These are phyloP conservation scores for Neoaliturus tenellus DNA, from an alignment of 2,888 invertebrate species.

Conservation along the genomic window DNA sequence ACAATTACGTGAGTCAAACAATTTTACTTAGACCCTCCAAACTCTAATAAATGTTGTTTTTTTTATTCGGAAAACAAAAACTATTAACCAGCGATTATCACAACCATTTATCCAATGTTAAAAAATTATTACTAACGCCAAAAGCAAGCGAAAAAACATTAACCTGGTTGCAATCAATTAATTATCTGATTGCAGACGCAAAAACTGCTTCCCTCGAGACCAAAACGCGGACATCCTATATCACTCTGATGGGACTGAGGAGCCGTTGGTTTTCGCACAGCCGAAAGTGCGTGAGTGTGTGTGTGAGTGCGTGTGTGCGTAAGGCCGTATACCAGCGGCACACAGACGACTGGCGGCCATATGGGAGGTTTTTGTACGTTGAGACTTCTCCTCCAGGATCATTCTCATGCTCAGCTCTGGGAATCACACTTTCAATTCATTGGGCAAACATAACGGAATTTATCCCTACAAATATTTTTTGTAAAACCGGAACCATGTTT, in stretches of 20 bases:
- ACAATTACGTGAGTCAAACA: too few relatives aligned
- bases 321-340: not conserved
- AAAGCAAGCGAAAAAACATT: too few relatives aligned
- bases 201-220: not conserved
- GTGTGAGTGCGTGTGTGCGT: not conserved
- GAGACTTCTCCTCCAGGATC: not conserved
- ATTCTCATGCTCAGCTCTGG: not conserved
- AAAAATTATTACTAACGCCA: too few relatives aligned
- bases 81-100: too few relatives aligned
- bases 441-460: not conserved
- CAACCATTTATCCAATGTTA: too few relatives aligned
- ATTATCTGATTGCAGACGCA: not conserved
- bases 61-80: too few relatives aligned
- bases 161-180: too few relatives aligned
- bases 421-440: not conserved
- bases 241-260: not conserved
- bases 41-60: too few relatives aligned
- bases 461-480: too few relatives aligned
- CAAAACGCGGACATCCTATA: not conserved
- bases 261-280: not conserved
- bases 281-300: not conserved
- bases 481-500: too few relatives aligned
- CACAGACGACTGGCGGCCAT: not conserved
- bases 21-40: too few relatives aligned
- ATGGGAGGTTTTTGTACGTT: not conserved